phyloP scores from a whole-genome alignment of 2,797 vertebrate genomes.

The Setipinna tenuifilis region DNA sequence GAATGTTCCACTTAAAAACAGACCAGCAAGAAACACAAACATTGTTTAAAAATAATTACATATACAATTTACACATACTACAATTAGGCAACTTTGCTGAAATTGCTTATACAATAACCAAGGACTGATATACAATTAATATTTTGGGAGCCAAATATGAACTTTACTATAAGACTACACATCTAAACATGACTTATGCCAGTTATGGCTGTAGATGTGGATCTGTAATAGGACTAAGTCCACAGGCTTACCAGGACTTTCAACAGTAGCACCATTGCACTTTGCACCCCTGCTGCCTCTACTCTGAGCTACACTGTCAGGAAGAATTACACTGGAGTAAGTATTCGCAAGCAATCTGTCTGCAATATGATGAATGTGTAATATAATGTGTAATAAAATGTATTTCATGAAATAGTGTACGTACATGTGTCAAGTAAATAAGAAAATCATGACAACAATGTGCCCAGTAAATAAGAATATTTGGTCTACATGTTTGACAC shows the following conservation, averaged over 20 bases:
- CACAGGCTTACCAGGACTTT: not conserved
- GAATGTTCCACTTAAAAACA: slow-evolving; percentile 49
- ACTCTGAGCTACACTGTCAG: not conserved
- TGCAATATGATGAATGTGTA: too few species aligned
- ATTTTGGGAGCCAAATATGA: not conserved
- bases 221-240: not conserved
- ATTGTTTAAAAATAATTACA: slow-evolving; percentile 18
- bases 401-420: too few species aligned
- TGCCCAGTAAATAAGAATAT: too few species aligned
- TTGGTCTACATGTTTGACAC: too few species aligned
- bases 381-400: too few species aligned
- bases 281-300: not conserved
- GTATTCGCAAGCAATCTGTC: too few species aligned
- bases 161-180: not conserved
- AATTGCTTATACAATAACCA: not conserved
- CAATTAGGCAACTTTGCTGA: not conserved
- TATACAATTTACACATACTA: not conserved
- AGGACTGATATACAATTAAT: not conserved
- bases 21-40: not conserved
- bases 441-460: too few species aligned
- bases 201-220: not conserved
- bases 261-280: slow-evolving; percentile 1
- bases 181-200: not conserved
- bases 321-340: not conserved
- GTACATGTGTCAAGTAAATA: too few species aligned